phyloP scores from a whole-genome alignment of 2,888 invertebrate genomes.

The Stenichneumon culpator region DNA sequence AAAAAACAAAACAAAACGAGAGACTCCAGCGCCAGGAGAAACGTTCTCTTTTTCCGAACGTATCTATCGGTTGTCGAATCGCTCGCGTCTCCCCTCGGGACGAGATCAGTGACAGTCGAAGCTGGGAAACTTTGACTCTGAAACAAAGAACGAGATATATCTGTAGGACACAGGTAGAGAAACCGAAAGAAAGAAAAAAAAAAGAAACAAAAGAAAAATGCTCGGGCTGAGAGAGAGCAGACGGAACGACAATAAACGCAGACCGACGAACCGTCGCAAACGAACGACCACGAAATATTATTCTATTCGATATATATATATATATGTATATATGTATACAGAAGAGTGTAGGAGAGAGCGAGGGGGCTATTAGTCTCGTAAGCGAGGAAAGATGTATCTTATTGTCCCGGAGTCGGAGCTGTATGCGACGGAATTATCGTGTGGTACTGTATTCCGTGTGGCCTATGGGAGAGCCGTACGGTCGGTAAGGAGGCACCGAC shows the following conservation, averaged over 20 bases:
- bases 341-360: constrained; percentile 36
- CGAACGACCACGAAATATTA: constrained; percentile 40
- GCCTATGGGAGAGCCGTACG: constrained; percentile 49
- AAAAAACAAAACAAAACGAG: background rate
- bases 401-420: constrained; percentile 73
- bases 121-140: constrained; percentile 20
- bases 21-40: constrained; percentile 6
- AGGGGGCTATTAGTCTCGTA: constrained; percentile 77
- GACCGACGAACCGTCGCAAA: background rate
- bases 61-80: constrained; percentile 57
- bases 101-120: constrained; percentile 25
- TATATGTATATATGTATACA: background rate
- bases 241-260: constrained; percentile 12
- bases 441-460: constrained; percentile 62
- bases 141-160: constrained; percentile 20
- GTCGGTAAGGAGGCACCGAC: background rate
- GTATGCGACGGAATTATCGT: constrained; percentile 71
- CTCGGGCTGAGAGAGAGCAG: background rate
- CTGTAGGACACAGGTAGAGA: background rate
- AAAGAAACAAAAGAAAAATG: background rate
- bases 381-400: constrained; percentile 78
- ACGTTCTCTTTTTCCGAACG: constrained; percentile 44
- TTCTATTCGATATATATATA: constrained; percentile 41
- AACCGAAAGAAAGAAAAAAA: background rate
- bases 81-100: constrained; percentile 24